A percentile compares a stretch with the other conserved stretches of the same genome.
Conservation (phyloP, 1,140 invertebrate genomes). For the Pachyrhynchus sulphureomaculatus region DNA sequence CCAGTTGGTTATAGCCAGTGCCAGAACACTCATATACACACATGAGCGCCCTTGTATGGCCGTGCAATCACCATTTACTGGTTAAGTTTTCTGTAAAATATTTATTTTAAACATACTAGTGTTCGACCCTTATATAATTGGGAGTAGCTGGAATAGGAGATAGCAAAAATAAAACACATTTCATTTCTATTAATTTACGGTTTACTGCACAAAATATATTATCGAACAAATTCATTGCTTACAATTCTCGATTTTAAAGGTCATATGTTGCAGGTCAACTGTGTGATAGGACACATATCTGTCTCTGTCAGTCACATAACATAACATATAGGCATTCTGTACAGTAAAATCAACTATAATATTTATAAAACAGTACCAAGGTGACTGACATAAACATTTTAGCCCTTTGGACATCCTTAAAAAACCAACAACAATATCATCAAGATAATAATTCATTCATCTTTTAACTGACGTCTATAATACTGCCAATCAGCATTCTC, state of each 20-base stretch:
- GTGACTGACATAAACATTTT: slow-evolving; percentile 20
- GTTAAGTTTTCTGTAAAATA: no score
- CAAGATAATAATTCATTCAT: neutral
- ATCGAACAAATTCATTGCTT: slow-evolving; percentile 50
- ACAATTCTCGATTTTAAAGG: slow-evolving; percentile 48
- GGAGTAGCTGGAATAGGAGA: no score
- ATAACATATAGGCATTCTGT: slow-evolving; percentile 39
- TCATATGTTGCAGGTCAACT: slow-evolving; percentile 45
- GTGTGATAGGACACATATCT: slow-evolving; percentile 33
- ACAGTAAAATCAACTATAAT: slow-evolving; percentile 38
- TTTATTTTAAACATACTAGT: no score
- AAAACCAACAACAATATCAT: slow-evolving; percentile 30
- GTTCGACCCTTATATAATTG: no score
- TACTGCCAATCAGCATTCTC: slow-evolving; percentile 50
- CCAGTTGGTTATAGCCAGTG: no score
- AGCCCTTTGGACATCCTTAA: slow-evolving; percentile 8
- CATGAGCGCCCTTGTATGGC: no score
- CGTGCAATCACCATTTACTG: no score
- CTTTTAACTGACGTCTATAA: slow-evolving; percentile 34
- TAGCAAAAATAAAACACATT: slow-evolving; percentile 40
- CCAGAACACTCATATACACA: no score
- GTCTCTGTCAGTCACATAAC: slow-evolving; percentile 35
- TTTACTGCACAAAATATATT: slow-evolving; percentile 53
- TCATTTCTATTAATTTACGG: slow-evolving; percentile 46
- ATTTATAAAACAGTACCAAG: slow-evolving; percentile 20